These are phyloP conservation scores for Zygothrica quintamaculata DNA, from an alignment of 2,888 invertebrate species.

Conservation along the genomic window DNA sequence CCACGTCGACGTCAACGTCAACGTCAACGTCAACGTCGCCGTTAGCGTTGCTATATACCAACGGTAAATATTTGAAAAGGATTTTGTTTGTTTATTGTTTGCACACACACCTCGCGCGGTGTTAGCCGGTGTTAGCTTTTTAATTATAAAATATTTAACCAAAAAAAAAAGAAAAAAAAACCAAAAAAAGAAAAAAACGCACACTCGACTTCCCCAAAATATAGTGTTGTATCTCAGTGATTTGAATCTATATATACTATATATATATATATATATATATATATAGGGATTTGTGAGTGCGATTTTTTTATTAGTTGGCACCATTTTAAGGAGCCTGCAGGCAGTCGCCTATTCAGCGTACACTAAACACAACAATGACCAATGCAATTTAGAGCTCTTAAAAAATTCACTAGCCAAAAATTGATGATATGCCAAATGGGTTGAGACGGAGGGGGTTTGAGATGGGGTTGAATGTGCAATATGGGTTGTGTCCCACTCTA, in stretches of 20 bases:
- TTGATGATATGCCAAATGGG: conserved; percentile 63
- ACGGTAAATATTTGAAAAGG: conserved; percentile 83
- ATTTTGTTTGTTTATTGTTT: conserved; percentile 83
- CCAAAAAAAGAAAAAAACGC: too few species aligned
- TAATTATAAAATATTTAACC: conserved; percentile 84
- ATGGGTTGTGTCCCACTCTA: conserved; percentile 6
- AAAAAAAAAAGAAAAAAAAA: too few species aligned
- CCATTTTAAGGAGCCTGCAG: conserved; percentile 47
- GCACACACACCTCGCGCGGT: conserved; percentile 81
- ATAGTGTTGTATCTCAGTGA: conserved; percentile 18
- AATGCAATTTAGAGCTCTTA: conserved; percentile 72
- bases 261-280: too few species aligned
- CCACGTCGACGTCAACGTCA: conserved; percentile 34
- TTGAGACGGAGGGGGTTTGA: too few species aligned
- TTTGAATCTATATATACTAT: conserved; percentile 34
- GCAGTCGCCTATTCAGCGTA: conserved; percentile 56
- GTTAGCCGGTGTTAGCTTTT: conserved; percentile 83
- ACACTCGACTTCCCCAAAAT: conserved; percentile 64
- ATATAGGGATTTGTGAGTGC: conserved; percentile 43
- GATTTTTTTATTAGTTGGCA: conserved; percentile 56
- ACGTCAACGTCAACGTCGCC: conserved; percentile 39
- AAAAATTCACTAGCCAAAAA: conserved; percentile 75
- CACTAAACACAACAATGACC: conserved; percentile 76
- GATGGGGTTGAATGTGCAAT: too few species aligned
- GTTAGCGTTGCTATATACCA: conserved; percentile 76